Base-by-base conservation (phyloP, 2,888 invertebrate genomes). In the Eupithecia centaureata region DNA sequence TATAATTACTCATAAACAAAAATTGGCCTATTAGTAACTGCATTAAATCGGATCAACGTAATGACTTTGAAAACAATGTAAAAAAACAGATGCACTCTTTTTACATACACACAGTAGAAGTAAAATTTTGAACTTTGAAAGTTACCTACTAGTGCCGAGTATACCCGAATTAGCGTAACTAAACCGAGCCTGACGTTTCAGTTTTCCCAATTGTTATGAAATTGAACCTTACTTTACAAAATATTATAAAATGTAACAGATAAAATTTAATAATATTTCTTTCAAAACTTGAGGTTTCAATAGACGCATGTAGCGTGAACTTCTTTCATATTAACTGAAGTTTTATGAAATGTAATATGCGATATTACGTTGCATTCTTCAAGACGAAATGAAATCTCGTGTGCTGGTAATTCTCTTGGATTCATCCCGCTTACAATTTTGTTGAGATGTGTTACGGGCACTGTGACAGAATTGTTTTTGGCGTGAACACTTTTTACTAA, bases 321-420 rank as follows among this genome's bases (percentile, higher is more conserved):
- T 62, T 62, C 35, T 69, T 61, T 68, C 58, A 60, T 65, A 65
- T 51, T 63, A 63, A 56, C 62, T 65, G 58, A 59, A 69, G 60
- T 65, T 47, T 47, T 69, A 63, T 56, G 47, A 62, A 59, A 65
- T 56, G 62, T 61, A 47, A 62, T 42, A 67, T 56, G 63, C 38
- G 65, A 65, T 69, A 65, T 65, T 65, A 63, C 69, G 60, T 69
- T 65, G 65, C 69, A 69, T 65, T 69, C 60, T 69, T 69, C 65
- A 62, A 65, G 62, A 63, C 38, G 56, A 63, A 60, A 69, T 69
- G 60, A 69, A 69, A 63, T 69, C 60, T 60, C 60, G 22, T 67
- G 47, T 60, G 63, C 54, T 67, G 18, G 65, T 65, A 69, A 65
- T 69, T 65, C 60, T 65, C 59, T 60, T 69, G 65, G 56, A 35